Evolutionary conservation across 2,113 vertebrate species (phyloP).

Genomic region (Gallinago undulata): DNA sequence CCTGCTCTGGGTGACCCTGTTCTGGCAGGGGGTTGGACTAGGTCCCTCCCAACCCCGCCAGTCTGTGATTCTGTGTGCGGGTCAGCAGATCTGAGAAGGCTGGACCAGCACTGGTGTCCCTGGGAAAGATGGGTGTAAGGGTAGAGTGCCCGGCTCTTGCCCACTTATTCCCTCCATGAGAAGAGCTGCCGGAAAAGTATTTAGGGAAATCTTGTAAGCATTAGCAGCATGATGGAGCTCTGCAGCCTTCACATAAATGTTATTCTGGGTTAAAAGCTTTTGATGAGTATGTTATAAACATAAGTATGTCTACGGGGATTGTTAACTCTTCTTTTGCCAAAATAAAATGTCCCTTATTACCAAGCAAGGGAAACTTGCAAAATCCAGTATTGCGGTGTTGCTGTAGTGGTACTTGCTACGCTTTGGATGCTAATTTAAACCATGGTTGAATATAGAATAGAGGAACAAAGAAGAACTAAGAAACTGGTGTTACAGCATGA

Average conservation of each 20-base stretch:
- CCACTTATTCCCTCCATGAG: not conserved
- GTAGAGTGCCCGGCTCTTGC: fast-evolving
- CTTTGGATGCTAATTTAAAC: not conserved
- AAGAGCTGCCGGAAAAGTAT: slow-evolving; percentile 17
- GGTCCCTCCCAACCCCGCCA: not conserved
- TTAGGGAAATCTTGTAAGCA: slow-evolving; percentile 45
- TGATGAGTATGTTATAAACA: slow-evolving; percentile 35
- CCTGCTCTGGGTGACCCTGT: not conserved
- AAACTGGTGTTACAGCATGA: not conserved
- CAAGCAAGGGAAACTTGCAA: not conserved
- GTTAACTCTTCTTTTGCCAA: slow-evolving; percentile 21
- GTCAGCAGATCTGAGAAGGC: not conserved
- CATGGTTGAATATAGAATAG: fast-evolving
- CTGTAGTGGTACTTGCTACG: not conserved
- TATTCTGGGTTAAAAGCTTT: slow-evolving; percentile 61
- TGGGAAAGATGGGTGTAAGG: not conserved
- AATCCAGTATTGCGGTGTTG: fast-evolving
- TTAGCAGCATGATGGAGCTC: slow-evolving; percentile 37
- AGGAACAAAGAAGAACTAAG: too few species aligned
- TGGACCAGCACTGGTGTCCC: fast-evolving
- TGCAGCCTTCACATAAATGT: slow-evolving; percentile 27
- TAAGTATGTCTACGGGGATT: not conserved
- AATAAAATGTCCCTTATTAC: not conserved
- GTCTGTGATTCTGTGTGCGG: not conserved
- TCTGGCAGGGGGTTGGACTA: not conserved